phyloP scores from a whole-genome alignment of 2,888 invertebrate genomes.

The Habrosyne pyritoides region DNA sequence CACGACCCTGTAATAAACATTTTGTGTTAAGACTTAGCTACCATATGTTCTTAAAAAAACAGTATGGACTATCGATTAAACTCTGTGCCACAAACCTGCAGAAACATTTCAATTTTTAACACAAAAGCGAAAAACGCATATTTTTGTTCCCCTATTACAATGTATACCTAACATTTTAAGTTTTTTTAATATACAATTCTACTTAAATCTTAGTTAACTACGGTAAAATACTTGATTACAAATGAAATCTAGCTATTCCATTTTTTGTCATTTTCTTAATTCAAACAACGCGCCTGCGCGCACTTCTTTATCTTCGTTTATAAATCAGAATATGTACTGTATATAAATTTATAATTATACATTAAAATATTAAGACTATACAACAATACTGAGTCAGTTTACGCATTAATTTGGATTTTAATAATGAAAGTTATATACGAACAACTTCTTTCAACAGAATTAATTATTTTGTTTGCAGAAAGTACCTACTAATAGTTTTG shows the following conservation, averaged over 20 bases:
- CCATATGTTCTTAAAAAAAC: slow-evolving; percentile 21
- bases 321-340: neutral
- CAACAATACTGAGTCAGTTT: no score
- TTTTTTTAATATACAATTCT: slow-evolving; percentile 43
- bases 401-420: no score
- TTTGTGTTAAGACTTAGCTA: slow-evolving; percentile 11
- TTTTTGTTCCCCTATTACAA: slow-evolving; percentile 56
- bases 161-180: slow-evolving; percentile 66
- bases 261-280: neutral
- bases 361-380: no score
- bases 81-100: slow-evolving; percentile 62
- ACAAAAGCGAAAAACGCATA: slow-evolving; percentile 62
- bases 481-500: no score
- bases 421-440: no score
- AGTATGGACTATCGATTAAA: slow-evolving; percentile 47
- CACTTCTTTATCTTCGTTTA: slow-evolving; percentile 14
- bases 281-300: slow-evolving; percentile 41
- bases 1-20: slow-evolving; percentile 70
- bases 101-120: slow-evolving; percentile 78
- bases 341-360: no score
- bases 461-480: no score
- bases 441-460: no score
- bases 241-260: slow-evolving; percentile 17
- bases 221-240: slow-evolving; percentile 40
- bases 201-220: slow-evolving; percentile 50